phyloP scores from a whole-genome alignment of 2,888 invertebrate species.

The Empis livida region DNA sequence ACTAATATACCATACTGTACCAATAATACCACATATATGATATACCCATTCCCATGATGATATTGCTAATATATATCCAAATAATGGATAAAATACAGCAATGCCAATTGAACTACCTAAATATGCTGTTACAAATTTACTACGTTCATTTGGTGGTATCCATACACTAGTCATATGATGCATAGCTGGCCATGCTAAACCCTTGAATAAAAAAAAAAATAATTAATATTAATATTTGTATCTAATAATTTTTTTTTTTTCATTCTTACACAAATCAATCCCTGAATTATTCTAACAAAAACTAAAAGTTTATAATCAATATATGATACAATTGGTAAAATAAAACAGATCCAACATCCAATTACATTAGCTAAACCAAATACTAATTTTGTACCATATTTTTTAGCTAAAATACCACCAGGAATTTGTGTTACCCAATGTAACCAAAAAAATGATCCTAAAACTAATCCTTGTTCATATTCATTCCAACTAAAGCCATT shows the following conservation, averaged over 20 bases:
- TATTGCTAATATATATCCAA: constrained; percentile 49
- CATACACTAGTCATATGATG: constrained; percentile 65
- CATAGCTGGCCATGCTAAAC: constrained; percentile 63
- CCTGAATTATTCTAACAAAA: constrained; percentile 49
- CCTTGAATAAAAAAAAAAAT: constrained; percentile 30
- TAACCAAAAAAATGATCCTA: constrained; percentile 60
- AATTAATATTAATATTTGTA: too few species aligned
- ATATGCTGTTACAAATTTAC: constrained; percentile 53
- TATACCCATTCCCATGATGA: constrained; percentile 62
- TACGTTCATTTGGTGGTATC: constrained; percentile 70
- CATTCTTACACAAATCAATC: constrained; percentile 49
- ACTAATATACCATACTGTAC: constrained; percentile 49
- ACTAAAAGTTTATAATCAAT: constrained; percentile 44
- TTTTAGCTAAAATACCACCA: constrained; percentile 53
- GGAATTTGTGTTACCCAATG: constrained; percentile 60
- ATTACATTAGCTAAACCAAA: constrained; percentile 53
- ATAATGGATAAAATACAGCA: constrained; percentile 54
- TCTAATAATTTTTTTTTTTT: not conserved
- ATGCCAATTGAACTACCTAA: constrained; percentile 53
- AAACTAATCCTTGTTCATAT: constrained; percentile 46
- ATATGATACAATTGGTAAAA: constrained; percentile 51
- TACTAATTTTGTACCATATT: constrained; percentile 56
- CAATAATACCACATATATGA: constrained; percentile 47
- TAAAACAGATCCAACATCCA: constrained; percentile 48
- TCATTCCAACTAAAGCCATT: constrained; percentile 48